Percentiles rank a stretch among this genome's conserved stretches.
phyloP scores from a whole-genome alignment of 2,113 vertebrate genomes.

The Xiphias gladius region DNA sequence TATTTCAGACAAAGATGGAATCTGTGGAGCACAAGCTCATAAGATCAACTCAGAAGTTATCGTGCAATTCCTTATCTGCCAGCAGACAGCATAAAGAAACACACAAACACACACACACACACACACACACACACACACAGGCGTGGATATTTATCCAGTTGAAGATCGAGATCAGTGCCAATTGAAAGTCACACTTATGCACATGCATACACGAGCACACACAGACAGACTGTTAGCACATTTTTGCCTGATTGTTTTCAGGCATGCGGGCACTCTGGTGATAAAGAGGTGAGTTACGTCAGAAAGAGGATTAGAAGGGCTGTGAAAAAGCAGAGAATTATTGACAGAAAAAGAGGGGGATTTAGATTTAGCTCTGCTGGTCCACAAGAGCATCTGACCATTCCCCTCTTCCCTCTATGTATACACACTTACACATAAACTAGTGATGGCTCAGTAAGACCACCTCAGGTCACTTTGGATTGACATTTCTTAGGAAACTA shows the following conservation, averaged over 20 bases:
- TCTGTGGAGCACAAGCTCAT: conserved; percentile 42
- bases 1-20: conserved; percentile 51
- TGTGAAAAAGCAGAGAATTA: conserved; percentile 74
- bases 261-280: conserved; percentile 20
- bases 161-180: conserved; percentile 38
- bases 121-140: not conserved
- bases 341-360: conserved; percentile 69
- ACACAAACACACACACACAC: conserved; percentile 9
- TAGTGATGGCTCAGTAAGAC: conserved; percentile 54
- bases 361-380: conserved; percentile 67
- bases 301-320: conserved; percentile 72
- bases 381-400: conserved; percentile 39
- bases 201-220: not conserved
- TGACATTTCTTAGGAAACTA: conserved; percentile 33
- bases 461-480: conserved; percentile 50
- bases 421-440: conserved; percentile 34
- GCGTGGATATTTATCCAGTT: not conserved
- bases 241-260: conserved; percentile 56
- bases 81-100: conserved; percentile 22
- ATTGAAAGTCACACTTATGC: conserved; percentile 26
- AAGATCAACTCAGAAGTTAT: conserved; percentile 26
- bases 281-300: conserved; percentile 67
- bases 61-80: conserved; percentile 27
- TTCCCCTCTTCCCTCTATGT: conserved; percentile 16
- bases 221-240: conserved; percentile 12